These are phyloP conservation scores for Bradypus variegatus DNA, from an alignment of 2,797 vertebrate genomes.

Conservation along the genomic window DNA sequence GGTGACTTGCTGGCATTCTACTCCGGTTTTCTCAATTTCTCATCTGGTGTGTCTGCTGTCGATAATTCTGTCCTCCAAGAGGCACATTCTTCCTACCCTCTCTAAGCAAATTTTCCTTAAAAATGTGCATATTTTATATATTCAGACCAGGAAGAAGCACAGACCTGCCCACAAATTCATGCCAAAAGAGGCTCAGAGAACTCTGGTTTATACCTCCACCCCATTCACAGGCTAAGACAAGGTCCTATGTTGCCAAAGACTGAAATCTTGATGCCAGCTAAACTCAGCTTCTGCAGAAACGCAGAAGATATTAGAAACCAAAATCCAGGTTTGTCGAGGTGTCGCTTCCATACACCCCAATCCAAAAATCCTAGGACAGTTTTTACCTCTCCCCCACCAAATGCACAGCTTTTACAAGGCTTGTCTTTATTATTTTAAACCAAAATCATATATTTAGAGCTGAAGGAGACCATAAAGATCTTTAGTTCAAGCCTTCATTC, in stretches of 20 bases:
- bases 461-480: not conserved
- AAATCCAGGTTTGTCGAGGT: not conserved
- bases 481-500: not conserved
- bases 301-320: not conserved
- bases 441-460: not conserved
- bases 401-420: not conserved
- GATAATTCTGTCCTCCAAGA: not conserved
- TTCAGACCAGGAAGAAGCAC: not conserved
- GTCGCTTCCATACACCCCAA: not conserved
- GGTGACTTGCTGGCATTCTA: not conserved
- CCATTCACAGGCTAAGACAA: not conserved
- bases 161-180: not conserved
- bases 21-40: not conserved
- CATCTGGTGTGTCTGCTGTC: not conserved
- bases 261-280: not conserved
- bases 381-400: not conserved
- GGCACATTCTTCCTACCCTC: not conserved
- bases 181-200: not conserved
- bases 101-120: slow-evolving; percentile 2
- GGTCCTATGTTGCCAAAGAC: not conserved
- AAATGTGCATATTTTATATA: not conserved
- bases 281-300: not conserved
- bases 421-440: slow-evolving; percentile 27
- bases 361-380: not conserved
- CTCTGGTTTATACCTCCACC: not conserved